Percentiles rank a stretch among this genome's conserved stretches.
Conservation (phyloP, 2,888 invertebrate genomes). For the Eupithecia insigniata region DNA sequence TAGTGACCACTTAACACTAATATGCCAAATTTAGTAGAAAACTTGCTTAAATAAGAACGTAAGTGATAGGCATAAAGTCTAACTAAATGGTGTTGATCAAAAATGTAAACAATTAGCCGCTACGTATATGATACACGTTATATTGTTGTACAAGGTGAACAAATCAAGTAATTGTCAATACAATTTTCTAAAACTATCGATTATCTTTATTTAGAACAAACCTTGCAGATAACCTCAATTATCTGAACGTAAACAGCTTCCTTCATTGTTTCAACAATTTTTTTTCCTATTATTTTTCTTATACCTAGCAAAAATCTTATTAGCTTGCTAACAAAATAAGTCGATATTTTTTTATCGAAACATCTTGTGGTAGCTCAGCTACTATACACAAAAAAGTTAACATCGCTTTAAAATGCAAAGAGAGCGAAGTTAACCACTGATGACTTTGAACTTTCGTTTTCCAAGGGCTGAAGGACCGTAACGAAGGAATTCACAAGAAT, state of each 20-base stretch:
- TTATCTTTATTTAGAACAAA: slow-evolving; percentile 4
- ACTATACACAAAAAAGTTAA: background rate
- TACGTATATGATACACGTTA: background rate
- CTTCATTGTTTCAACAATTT: background rate
- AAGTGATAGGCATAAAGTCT: background rate
- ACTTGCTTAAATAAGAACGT: background rate
- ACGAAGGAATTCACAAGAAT: slow-evolving; percentile 13
- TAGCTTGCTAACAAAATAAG: background rate
- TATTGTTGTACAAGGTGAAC: slow-evolving; percentile 7
- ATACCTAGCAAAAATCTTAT: background rate
- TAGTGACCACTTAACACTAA: background rate
- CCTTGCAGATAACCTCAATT: slow-evolving; percentile 11
- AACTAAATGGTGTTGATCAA: background rate
- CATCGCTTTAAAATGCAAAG: background rate
- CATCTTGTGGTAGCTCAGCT: background rate
- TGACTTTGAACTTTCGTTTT: slow-evolving; percentile 27
- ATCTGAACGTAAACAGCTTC: background rate
- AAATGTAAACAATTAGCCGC: background rate
- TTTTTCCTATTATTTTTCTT: background rate
- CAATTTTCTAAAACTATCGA: slow-evolving; percentile 6
- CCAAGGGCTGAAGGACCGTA: slow-evolving; percentile 19
- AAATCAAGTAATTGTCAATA: slow-evolving; percentile 12
- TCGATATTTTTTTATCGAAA: too few species aligned
- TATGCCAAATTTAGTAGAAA: background rate
- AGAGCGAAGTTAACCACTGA: slow-evolving; percentile 3